phyloP scores from a whole-genome alignment of 37 sponge, comb jelly and placozoan genomes.

The Sycon ciliatum region DNA sequence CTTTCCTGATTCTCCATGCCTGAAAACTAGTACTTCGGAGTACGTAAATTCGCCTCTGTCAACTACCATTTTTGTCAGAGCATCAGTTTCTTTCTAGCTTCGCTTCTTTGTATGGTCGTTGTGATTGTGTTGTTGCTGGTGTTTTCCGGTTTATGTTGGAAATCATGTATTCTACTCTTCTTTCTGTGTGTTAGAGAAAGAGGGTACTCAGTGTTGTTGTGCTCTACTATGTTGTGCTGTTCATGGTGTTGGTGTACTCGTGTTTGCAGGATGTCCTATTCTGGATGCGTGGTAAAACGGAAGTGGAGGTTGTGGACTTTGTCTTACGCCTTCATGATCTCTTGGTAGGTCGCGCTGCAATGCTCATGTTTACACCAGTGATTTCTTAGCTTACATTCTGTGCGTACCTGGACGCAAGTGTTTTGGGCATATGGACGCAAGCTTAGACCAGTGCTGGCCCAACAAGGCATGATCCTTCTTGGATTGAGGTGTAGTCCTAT shows the following conservation, averaged over 20 bases:
- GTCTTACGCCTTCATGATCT: constrained; percentile 40
- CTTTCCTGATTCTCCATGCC: no score
- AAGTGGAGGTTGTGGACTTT: constrained; percentile 84
- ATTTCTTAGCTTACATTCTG: no score
- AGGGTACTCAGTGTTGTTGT: background rate
- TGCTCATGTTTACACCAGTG: no score
- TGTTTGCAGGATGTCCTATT: constrained; percentile 61
- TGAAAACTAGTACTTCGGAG: no score
- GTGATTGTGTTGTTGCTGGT: background rate
- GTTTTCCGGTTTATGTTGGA: background rate
- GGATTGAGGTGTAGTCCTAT: no score
- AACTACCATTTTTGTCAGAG: no score
- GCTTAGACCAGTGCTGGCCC: no score
- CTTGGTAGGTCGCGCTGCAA: constrained; percentile 10
- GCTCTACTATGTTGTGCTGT: background rate
- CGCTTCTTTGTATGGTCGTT: background rate
- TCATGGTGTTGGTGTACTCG: background rate
- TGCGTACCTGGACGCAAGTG: no score
- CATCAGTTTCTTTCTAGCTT: no score
- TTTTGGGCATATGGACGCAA: no score
- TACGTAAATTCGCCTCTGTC: no score
- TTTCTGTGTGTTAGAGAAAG: background rate
- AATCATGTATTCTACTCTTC: background rate
- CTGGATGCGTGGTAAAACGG: constrained; percentile 77
- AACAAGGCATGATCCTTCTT: no score